These are phyloP conservation scores for Notechis scutatus DNA, from an alignment of 2,113 vertebrate species.

Conservation along the genomic window DNA sequence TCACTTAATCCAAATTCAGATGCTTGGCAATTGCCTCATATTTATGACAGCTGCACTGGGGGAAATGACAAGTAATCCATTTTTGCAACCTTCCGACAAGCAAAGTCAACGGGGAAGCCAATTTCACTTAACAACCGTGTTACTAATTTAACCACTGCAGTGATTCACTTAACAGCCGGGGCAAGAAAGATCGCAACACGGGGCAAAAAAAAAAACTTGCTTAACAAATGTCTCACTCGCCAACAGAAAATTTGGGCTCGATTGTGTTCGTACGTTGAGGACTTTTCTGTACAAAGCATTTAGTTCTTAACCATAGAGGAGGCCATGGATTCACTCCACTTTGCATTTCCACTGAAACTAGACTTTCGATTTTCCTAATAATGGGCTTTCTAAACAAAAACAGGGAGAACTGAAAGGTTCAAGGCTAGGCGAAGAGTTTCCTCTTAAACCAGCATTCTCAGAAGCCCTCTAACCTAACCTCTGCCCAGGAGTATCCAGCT, in stretches of 20 bases:
- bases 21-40: neutral
- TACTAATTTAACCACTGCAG: neutral
- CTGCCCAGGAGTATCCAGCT: neutral
- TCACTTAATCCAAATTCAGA: too few species aligned
- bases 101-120: neutral
- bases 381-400: neutral
- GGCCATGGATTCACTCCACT: neutral
- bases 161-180: neutral
- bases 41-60: neutral
- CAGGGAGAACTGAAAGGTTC: neutral
- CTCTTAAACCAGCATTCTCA: neutral
- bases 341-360: neutral
- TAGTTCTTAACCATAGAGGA: neutral
- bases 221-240: neutral
- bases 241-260: neutral
- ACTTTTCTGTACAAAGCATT: neutral
- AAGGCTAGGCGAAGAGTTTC: neutral
- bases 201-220: neutral
- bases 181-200: neutral
- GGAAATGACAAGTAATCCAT: too few species aligned
- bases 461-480: neutral
- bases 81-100: neutral
- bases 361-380: neutral
- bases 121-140: neutral
- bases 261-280: neutral